A percentile compares a stretch with the other conserved stretches of the same genome.
phyloP scores from a whole-genome alignment of 2,888 invertebrate genomes.

The Drosophila trichaetosa region DNA sequence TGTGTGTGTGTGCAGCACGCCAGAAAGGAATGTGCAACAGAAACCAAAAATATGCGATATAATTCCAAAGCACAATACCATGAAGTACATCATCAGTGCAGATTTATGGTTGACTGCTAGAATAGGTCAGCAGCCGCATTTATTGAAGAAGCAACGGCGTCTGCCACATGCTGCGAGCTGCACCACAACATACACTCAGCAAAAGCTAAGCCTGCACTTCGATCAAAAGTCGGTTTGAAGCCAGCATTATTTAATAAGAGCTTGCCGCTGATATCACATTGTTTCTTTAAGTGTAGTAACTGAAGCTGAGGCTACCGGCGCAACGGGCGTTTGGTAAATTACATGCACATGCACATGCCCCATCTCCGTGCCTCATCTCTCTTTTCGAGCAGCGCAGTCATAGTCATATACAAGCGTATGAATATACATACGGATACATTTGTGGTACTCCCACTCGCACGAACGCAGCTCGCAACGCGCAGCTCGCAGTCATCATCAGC shows the following conservation, averaged over 20 bases:
- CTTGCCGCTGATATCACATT: not conserved
- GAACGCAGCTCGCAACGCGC: slow-evolving; percentile 9
- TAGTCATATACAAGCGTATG: not conserved
- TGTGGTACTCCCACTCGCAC: slow-evolving; percentile 19
- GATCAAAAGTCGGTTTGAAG: not conserved
- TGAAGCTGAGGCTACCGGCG: slow-evolving; percentile 49
- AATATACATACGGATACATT: not conserved
- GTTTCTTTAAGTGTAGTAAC: slow-evolving; percentile 19
- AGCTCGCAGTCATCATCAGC: slow-evolving; percentile 36
- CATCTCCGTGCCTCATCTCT: slow-evolving; percentile 28
- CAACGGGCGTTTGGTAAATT: slow-evolving; percentile 73
- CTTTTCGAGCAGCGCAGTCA: slow-evolving; percentile 18
- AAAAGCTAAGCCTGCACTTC: not conserved
- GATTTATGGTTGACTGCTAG: slow-evolving; percentile 83
- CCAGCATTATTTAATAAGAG: not conserved
- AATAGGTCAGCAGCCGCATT: slow-evolving; percentile 82
- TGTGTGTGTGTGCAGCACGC: slow-evolving; percentile 58
- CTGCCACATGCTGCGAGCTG: slow-evolving; percentile 42
- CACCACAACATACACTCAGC: slow-evolving; percentile 10
- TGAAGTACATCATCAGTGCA: slow-evolving; percentile 82
- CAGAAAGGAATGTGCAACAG: slow-evolving; percentile 80
- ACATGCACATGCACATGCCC: slow-evolving; percentile 62
- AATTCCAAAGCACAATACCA: slow-evolving; percentile 81
- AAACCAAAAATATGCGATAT: slow-evolving; percentile 82
- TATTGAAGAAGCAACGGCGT: slow-evolving; percentile 62